Evolutionary conservation across 2,888 invertebrate species (phyloP).

Genomic region (Macaria notata): DNA sequence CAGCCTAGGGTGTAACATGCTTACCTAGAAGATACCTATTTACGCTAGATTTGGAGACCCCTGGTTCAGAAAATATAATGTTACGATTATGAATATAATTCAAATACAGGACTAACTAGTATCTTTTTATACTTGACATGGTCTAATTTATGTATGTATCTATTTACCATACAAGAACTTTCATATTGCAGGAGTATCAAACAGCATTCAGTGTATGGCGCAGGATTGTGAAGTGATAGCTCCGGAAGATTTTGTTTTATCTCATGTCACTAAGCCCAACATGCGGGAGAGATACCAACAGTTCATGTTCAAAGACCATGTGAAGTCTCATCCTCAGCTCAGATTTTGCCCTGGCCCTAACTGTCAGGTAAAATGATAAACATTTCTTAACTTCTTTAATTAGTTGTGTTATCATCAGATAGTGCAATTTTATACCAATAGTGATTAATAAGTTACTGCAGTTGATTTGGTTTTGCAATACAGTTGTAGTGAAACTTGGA

Average conservation of each 20-base stretch:
- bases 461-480: background rate
- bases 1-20: no score
- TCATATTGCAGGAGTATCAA: conserved; percentile 82
- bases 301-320: conserved; percentile 97
- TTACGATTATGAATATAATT: background rate
- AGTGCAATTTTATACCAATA: background rate
- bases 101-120: background rate
- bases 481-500: no score
- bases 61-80: no score
- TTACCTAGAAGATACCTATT: no score
- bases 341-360: conserved; percentile 98
- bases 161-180: no score
- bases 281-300: conserved; percentile 96
- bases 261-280: conserved; percentile 90
- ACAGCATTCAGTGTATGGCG: conserved; percentile 98
- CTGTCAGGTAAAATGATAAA: conserved; percentile 84
- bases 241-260: conserved; percentile 97
- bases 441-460: background rate
- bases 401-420: background rate
- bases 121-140: background rate
- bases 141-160: no score
- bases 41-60: no score
- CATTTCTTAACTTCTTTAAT: background rate
- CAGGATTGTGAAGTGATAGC: conserved; percentile 95
- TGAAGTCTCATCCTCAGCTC: conserved; percentile 94